Percentiles rank a stretch among this genome's conserved stretches.
Evolutionary conservation across 2,113 vertebrate genomes (phyloP).

Genomic region (Rousettus leschenaultii): DNA sequence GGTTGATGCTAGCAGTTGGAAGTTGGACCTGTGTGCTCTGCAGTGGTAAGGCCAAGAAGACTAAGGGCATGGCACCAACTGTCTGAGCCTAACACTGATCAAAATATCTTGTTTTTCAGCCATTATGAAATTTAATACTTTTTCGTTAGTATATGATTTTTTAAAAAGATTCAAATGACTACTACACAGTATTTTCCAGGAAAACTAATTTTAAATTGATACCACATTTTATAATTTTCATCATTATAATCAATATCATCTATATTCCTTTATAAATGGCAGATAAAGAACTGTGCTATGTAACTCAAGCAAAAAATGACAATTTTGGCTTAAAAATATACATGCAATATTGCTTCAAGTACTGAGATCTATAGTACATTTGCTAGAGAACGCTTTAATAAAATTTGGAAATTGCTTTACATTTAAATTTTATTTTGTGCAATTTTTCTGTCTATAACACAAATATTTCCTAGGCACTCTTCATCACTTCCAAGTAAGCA

Average conservation of each 20-base stretch:
- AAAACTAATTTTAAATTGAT: constrained; percentile 25
- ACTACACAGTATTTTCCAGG: constrained; percentile 20
- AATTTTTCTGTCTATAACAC: constrained; percentile 14
- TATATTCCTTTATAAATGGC: background rate
- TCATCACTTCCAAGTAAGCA: background rate
- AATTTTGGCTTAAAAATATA: background rate
- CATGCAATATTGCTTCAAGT: background rate
- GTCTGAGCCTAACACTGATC: constrained; percentile 17
- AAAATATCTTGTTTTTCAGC: background rate
- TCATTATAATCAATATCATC: background rate
- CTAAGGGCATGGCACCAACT: background rate
- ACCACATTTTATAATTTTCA: background rate
- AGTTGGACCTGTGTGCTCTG: background rate
- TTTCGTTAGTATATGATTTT: background rate
- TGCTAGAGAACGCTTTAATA: constrained; percentile 1
- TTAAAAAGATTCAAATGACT: background rate
- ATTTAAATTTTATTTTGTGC: constrained; percentile 31
- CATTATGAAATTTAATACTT: constrained; percentile 25
- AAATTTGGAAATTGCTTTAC: constrained; percentile 40
- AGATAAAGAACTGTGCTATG: background rate
- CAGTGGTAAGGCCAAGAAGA: background rate
- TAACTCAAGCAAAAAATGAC: constrained; percentile 37
- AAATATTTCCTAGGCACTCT: constrained; percentile 41
- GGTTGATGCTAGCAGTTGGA: background rate
- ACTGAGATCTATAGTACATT: background rate